phyloP scores from a whole-genome alignment of 2,888 invertebrate species.

The Lamproptera curius region DNA sequence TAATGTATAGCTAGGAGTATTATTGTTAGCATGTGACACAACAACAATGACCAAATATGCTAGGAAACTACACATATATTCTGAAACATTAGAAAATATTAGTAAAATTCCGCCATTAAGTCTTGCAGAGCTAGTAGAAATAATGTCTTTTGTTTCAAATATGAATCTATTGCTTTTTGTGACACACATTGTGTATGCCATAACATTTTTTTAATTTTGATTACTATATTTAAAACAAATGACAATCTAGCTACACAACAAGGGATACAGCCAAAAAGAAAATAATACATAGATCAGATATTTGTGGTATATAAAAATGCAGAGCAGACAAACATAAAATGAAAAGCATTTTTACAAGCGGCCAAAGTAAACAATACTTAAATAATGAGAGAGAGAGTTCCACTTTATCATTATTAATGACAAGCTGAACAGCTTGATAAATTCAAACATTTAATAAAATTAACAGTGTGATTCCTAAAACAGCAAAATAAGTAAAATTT shows the following conservation, averaged over 20 bases:
- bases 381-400: no score
- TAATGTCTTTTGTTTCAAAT: background rate
- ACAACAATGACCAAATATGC: constrained; percentile 9
- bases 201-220: background rate
- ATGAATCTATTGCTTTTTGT: no score
- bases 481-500: no score
- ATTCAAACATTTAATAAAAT: no score
- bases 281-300: constrained; percentile 35
- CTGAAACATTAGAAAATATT: constrained; percentile 2
- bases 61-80: background rate
- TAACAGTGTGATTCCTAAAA: no score
- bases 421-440: no score
- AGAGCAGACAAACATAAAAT: constrained; percentile 58
- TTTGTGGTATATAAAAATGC: constrained; percentile 66
- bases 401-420: no score
- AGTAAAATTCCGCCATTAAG: background rate
- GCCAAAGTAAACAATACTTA: constrained; percentile 26
- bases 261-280: constrained; percentile 21
- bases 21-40: constrained; percentile 13
- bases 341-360: constrained; percentile 39
- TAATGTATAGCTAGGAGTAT: constrained; percentile 14
- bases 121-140: background rate
- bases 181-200: no score
- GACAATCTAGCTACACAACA: background rate
- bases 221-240: background rate